A percentile compares a stretch with the other conserved stretches of the same genome.
Conservation (phyloP, 2,888 invertebrate species). For the Tryphoninae sp. region DNA sequence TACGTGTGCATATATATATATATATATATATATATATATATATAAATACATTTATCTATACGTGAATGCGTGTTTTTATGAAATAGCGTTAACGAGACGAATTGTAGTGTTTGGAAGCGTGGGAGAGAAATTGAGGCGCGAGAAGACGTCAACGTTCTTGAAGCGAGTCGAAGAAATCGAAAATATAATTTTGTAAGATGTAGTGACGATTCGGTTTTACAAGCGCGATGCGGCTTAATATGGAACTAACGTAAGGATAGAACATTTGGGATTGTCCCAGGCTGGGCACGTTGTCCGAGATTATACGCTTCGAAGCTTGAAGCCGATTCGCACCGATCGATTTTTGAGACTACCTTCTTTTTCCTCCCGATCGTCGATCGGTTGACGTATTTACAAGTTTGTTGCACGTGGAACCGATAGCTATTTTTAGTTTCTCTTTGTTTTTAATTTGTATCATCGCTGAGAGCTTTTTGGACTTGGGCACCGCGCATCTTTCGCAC, state of each 20-base stretch:
- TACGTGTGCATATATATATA: not conserved
- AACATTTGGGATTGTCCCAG: conserved; percentile 5
- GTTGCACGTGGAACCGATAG: conserved; percentile 50
- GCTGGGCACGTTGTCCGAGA: conserved; percentile 51
- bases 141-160: not conserved
- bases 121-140: not conserved
- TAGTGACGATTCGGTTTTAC: conserved; percentile 32
- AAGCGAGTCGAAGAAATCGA: not conserved
- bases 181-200: not conserved
- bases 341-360: conserved; percentile 9
- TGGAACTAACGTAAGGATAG: conserved; percentile 46
- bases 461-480: not conserved
- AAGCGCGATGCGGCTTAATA: conserved; percentile 29
- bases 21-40: not conserved
- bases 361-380: conserved; percentile 12
- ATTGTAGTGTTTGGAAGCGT: not conserved
- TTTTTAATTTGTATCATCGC: not conserved
- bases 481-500: not conserved
- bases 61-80: not conserved
- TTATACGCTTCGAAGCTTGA: conserved; percentile 32
- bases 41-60: not conserved
- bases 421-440: not conserved
- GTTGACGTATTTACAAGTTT: conserved; percentile 46
- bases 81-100: not conserved
- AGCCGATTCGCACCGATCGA: conserved; percentile 33